These are phyloP conservation scores for Lithophane ornitopus DNA, from an alignment of 2,888 invertebrate genomes.

Conservation along the genomic window DNA sequence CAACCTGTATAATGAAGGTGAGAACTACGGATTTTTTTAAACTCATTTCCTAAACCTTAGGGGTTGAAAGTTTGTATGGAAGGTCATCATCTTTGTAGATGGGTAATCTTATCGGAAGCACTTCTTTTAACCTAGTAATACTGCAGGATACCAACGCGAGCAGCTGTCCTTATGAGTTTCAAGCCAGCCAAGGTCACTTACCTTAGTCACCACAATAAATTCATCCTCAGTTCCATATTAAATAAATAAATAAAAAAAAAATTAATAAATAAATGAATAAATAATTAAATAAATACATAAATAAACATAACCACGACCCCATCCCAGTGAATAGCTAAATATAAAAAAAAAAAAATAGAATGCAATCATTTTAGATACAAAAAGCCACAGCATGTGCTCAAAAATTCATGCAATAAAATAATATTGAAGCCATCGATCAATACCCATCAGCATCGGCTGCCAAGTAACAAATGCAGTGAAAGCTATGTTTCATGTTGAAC, in stretches of 20 bases:
- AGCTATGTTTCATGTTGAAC: slow-evolving; percentile 42
- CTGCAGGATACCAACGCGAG: background rate
- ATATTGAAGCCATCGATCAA: slow-evolving; percentile 42
- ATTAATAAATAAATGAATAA: too few species aligned
- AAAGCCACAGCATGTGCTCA: slow-evolving; percentile 20
- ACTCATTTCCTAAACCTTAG: background rate
- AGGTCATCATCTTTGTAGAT: background rate
- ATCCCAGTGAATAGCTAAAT: background rate
- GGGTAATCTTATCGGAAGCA: background rate
- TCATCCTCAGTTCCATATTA: background rate
- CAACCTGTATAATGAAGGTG: background rate
- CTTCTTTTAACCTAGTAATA: background rate
- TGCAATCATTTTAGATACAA: background rate
- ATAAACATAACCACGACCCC: too few species aligned
- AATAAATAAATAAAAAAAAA: too few species aligned
- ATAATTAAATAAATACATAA: too few species aligned
- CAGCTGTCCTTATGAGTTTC: background rate
- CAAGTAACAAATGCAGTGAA: slow-evolving; percentile 43
- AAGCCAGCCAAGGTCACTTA: background rate
- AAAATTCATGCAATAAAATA: slow-evolving; percentile 46
- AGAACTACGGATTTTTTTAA: background rate
- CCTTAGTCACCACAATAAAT: background rate
- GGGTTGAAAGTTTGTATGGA: background rate
- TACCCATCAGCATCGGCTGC: slow-evolving; percentile 13
- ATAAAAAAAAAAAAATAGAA: background rate